Conservation (phyloP, 2,888 invertebrate species). For the Drosophila stalkeri region DNA sequence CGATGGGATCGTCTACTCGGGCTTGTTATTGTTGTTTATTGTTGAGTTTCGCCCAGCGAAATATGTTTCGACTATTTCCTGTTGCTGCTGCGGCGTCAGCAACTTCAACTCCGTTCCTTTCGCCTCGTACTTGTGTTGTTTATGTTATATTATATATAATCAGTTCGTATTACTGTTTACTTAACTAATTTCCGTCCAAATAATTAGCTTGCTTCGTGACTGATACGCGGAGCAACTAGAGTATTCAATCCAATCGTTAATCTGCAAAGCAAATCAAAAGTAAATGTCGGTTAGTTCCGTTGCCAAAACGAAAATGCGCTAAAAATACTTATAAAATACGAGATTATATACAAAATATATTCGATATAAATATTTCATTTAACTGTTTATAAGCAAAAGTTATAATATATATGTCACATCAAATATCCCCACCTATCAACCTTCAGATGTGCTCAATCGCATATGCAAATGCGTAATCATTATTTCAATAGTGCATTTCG, state of each 20-base stretch:
- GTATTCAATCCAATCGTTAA: slow-evolving; percentile 28
- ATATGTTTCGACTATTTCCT: slow-evolving; percentile 52
- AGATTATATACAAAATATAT: neutral
- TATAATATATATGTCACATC: neutral
- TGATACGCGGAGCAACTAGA: slow-evolving; percentile 16
- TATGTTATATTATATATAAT: slow-evolving; percentile 43
- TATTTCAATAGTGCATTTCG: neutral
- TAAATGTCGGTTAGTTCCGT: neutral
- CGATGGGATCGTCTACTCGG: slow-evolving; percentile 6
- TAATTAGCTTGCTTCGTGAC: slow-evolving; percentile 52
- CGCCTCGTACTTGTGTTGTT: slow-evolving; percentile 33
- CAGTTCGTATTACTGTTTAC: slow-evolving; percentile 37
- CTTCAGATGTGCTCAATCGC: neutral
- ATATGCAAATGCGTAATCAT: neutral
- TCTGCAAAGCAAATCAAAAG: slow-evolving; percentile 25
- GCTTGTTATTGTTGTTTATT: slow-evolving; percentile 34
- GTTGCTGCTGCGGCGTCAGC: slow-evolving; percentile 47
- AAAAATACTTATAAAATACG: slow-evolving; percentile 4
- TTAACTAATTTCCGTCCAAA: slow-evolving; percentile 39
- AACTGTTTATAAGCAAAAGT: too few species aligned
- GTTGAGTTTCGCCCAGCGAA: slow-evolving; percentile 79
- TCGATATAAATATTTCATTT: neutral
- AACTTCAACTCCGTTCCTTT: slow-evolving; percentile 52
- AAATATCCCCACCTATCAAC: neutral
- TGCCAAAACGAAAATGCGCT: slow-evolving; percentile 1